Conservation (phyloP, 2,113 vertebrate genomes). For the Lagopus muta region DNA sequence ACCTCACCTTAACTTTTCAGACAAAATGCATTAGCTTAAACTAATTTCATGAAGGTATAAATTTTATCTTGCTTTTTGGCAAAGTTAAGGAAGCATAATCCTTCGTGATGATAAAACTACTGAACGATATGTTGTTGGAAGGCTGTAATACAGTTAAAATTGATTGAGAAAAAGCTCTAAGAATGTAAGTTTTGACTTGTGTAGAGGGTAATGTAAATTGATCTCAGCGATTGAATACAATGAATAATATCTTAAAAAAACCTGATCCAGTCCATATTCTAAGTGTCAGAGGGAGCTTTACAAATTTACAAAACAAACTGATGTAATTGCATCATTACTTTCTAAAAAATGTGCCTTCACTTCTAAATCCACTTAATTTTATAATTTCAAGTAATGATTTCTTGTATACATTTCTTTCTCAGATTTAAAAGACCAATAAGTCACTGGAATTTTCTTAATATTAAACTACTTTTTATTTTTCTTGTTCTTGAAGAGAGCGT, state of each 20-base stretch:
- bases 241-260: not conserved
- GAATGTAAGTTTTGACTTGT: not conserved
- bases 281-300: not conserved
- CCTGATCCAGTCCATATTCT: not conserved
- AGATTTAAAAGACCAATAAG: not conserved
- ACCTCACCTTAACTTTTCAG: not conserved
- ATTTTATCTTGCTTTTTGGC: conserved; percentile 42
- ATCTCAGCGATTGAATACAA: not conserved
- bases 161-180: conserved; percentile 22
- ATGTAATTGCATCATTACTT: not conserved
- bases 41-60: conserved; percentile 1
- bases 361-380: not conserved
- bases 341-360: not conserved
- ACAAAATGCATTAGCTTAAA: conserved; percentile 29
- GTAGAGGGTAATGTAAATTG: conserved; percentile 4
- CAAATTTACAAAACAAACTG: not conserved
- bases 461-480: not conserved
- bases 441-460: not conserved
- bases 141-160: not conserved
- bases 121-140: conserved; percentile 1
- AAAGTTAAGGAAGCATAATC: not conserved
- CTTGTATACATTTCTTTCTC: not conserved
- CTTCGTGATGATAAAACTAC: not conserved
- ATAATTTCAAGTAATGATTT: not conserved
- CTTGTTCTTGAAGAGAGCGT: not conserved